Conservation (phyloP, 2,888 invertebrate species). For the Epirrhoe alternata region DNA sequence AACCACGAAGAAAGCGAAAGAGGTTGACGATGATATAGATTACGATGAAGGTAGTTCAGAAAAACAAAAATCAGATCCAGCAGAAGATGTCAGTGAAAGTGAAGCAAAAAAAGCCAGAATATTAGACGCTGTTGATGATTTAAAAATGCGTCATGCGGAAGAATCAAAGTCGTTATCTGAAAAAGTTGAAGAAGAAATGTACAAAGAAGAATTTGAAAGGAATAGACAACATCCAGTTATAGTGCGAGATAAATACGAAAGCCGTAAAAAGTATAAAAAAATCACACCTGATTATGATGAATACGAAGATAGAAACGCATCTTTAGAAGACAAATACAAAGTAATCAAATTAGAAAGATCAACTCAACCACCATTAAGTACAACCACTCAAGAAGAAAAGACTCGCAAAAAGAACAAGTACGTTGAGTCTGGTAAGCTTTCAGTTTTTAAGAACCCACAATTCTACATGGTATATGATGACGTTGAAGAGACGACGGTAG, state of each 20-base stretch:
- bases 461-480: slow-evolving; percentile 65
- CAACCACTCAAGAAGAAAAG: slow-evolving; percentile 21
- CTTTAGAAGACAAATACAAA: slow-evolving; percentile 64
- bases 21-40: slow-evolving; percentile 45
- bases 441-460: slow-evolving; percentile 72
- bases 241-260: slow-evolving; percentile 57
- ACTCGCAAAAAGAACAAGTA: slow-evolving; percentile 51
- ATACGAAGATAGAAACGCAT: slow-evolving; percentile 58
- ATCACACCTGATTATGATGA: slow-evolving; percentile 64
- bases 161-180: slow-evolving; percentile 72
- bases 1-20: slow-evolving; percentile 32
- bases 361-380: slow-evolving; percentile 19
- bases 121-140: slow-evolving; percentile 69
- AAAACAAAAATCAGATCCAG: slow-evolving; percentile 50
- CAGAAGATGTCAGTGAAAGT: slow-evolving; percentile 57
- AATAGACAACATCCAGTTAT: slow-evolving; percentile 29
- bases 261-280: slow-evolving; percentile 31
- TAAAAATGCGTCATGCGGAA: slow-evolving; percentile 70
- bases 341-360: slow-evolving; percentile 45
- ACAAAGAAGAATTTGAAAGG: slow-evolving; percentile 59
- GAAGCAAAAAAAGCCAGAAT: slow-evolving; percentile 71
- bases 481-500: slow-evolving; percentile 47
- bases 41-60: slow-evolving; percentile 57
- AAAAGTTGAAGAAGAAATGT: slow-evolving; percentile 70
- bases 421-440: slow-evolving; percentile 60